A percentile compares a stretch with the other conserved stretches of the same genome.
Evolutionary conservation across 2,888 invertebrate species (phyloP).

Genomic region (Apodemia mormo): DNA sequence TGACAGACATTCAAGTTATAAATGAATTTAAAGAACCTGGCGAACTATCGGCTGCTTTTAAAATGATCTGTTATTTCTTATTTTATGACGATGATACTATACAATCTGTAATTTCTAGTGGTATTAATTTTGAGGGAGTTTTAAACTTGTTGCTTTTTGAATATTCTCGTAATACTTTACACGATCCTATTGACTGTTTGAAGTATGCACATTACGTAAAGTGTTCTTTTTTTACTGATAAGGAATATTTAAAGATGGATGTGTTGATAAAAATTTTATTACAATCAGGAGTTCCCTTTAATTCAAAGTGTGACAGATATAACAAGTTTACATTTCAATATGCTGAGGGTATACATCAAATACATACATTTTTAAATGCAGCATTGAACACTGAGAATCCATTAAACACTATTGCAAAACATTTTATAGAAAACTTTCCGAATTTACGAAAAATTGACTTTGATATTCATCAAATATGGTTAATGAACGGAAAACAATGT

Average conservation of each 20-base stretch:
- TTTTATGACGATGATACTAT: not conserved
- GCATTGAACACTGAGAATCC: not conserved
- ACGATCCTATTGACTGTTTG: not conserved
- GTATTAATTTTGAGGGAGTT: not conserved
- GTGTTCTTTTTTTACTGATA: slow-evolving; percentile 1
- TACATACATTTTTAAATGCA: not conserved
- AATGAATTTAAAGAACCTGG: slow-evolving; percentile 1
- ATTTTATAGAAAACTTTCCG: not conserved
- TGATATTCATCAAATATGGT: not conserved
- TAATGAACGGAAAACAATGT: not conserved
- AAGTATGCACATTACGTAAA: not conserved
- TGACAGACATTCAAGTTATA: slow-evolving; percentile 7
- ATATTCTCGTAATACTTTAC: not conserved
- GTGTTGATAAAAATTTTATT: not conserved
- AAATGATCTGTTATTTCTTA: not conserved
- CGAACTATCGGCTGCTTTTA: not conserved
- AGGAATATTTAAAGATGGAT: not conserved
- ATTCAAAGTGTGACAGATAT: not conserved
- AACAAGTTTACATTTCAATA: not conserved
- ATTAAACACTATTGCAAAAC: not conserved
- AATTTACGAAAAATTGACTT: not conserved
- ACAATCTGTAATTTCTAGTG: not conserved
- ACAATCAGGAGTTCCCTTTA: not conserved
- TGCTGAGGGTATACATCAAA: not conserved
- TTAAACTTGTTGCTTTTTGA: slow-evolving; percentile 2